Evolutionary conservation across 2,888 invertebrate genomes (phyloP), one percentile per base, ranked within the genome.

Genomic region (Cryptops parisi): DNA sequence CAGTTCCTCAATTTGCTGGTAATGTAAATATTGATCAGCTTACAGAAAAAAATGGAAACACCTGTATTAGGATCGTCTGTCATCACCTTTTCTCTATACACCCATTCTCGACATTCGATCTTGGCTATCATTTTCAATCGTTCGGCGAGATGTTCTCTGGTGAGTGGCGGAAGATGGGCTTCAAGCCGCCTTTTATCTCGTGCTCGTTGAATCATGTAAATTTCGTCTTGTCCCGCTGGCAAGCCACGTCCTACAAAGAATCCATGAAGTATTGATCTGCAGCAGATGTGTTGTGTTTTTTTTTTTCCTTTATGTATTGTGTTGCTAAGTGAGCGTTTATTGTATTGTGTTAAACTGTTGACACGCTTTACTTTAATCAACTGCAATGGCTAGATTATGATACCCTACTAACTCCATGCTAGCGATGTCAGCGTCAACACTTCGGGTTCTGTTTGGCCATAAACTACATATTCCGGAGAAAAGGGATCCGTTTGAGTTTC

Each of bases 91-190:
- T 89, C 87, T 56, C 88, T 75, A 52, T 83, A 81, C 9, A 82
- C 76, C 87, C 87, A 89, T 63, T 87, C 81, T 60, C 85, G 81
- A 55, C 80, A 76, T 67, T 88, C 88, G 58, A 89, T 76, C n/a
- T 84, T 82, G 47, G 77, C 78, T 58, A 88, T 76, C 62, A 86
- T 77, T n/a, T 71, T 72, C 15, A 76, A 72, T 2, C 80, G 71
- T 61, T 79, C 78, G 63, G 78, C 77, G 61, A 78, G 76, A 62
- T 68, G 67, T 24, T 71, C 68, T 23, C 71, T 66, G 54, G 73
- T 72, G 50, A 77, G 68, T 19, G 76, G 76, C 2, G 77, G 75
- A 50, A 81, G 67, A 1, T 74, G 68, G 27, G 74, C 69, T 62
- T 80, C 78, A 75, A 81, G 81, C 40, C 75, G 74, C 59, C 76